Base-by-base conservation (phyloP, 2,113 vertebrate species). In the Dasyprocta punctata region DNA sequence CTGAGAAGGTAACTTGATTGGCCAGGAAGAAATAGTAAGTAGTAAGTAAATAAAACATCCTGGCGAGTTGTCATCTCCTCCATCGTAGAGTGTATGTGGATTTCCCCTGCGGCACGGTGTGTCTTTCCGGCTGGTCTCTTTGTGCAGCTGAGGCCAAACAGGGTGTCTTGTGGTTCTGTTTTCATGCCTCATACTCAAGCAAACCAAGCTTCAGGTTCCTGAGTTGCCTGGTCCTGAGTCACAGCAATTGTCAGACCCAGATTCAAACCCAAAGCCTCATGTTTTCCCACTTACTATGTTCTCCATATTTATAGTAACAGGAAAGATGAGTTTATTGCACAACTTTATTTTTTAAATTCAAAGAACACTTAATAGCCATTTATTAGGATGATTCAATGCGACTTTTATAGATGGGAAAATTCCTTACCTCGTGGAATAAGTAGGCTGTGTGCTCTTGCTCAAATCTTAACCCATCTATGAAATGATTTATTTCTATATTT, bases 401-500 rank as follows among this genome's bases (percentile, higher is more conserved):
- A 65, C 85, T 93, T 92, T 92, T 95, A 91, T 49, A 86, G 78
- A 89, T 89, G 78, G 20, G 84, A 89, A 92, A 94, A 86, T 49
- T 22, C 75, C 84, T 92, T 47, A 85, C 69, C 61, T 88, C 82
- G 52, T 82, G 56, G 82, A 58, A 54, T 81, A 69, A 96, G 60
- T 63, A 94, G 65, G 54, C 73, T 83, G 24, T 82, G 63, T 73
- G 17, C 17, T 93, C 80, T 95, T 28, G 44, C 47, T 97, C 52
- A 91, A 71, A 94, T 96, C 24, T 78, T 86, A 93, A 60, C 67
- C 36, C 44, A 80, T n/a, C 65, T 33, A 75, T 89, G 91, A 95
- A 86, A 69, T 82, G 63, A 91, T 54, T 91, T 93, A 61, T 92
- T 36, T 89, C 44, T 33, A 38, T 71, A 86, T 92, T 86, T 95